These are phyloP conservation scores for Capreolus pygargus DNA, from an alignment of 2,113 vertebrate genomes.

Conservation along the genomic window DNA sequence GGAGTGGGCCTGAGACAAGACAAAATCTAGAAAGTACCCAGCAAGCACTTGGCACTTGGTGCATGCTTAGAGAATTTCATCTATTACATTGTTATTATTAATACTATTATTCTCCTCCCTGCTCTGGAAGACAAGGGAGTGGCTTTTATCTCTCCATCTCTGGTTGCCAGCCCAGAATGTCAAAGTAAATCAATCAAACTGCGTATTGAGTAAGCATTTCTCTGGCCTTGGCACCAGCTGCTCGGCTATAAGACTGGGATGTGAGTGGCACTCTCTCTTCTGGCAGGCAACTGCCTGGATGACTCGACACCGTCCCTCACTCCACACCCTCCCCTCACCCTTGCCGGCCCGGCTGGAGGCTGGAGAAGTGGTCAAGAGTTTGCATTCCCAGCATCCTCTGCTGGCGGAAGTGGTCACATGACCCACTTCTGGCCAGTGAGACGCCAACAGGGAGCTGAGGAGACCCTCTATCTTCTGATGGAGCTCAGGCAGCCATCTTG, in stretches of 20 bases:
- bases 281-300: background rate
- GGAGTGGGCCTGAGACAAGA: background rate
- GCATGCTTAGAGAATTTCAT: background rate
- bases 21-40: background rate
- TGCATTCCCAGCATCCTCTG: background rate
- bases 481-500: background rate
- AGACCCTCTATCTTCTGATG: background rate
- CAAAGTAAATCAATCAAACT: slow-evolving; percentile 32
- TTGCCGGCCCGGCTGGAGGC: background rate
- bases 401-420: background rate
- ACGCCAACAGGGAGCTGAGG: background rate
- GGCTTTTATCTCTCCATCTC: slow-evolving; percentile 54
- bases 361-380: background rate
- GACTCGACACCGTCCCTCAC: background rate
- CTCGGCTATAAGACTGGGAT: background rate
- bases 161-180: slow-evolving; percentile 51
- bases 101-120: background rate
- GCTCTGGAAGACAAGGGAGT: background rate
- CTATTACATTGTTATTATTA: background rate
- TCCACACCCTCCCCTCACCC: background rate
- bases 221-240: slow-evolving; percentile 39
- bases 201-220: slow-evolving; percentile 51
- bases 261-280: background rate
- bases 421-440: background rate
- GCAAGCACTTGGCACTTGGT: background rate